phyloP scores from a whole-genome alignment of 2,888 invertebrate species.

The Notocelia uddmanniana region DNA sequence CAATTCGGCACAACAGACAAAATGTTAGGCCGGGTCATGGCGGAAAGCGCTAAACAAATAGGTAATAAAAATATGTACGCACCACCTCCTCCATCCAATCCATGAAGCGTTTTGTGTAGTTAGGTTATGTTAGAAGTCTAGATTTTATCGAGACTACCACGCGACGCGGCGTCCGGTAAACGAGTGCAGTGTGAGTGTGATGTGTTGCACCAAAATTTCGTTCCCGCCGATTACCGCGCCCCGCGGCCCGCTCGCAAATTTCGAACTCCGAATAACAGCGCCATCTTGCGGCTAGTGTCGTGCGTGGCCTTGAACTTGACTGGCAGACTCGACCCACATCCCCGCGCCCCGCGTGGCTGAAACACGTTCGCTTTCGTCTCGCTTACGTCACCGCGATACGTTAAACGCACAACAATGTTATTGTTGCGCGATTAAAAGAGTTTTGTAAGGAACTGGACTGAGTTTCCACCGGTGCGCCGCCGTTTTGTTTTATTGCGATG shows the following conservation, averaged over 20 bases:
- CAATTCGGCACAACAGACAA: conserved; percentile 61
- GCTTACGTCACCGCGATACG: conserved; percentile 63
- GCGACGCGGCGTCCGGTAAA: conserved; percentile 82
- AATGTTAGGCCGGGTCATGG: conserved; percentile 84
- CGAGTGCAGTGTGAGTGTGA: conserved; percentile 83
- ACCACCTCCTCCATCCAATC: conserved; percentile 85
- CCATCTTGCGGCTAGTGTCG: conserved; percentile 74
- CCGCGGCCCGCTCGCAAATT: conserved; percentile 77
- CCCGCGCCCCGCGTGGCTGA: conserved; percentile 65
- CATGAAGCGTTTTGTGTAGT: conserved; percentile 72
- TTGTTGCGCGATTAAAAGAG: conserved; percentile 29
- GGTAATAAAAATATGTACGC: conserved; percentile 62
- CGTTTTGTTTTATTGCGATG: not conserved
- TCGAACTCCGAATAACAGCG: conserved; percentile 77
- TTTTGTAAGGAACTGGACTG: not conserved
- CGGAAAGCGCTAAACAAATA: conserved; percentile 53
- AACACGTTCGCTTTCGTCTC: conserved; percentile 77
- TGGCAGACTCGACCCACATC: conserved; percentile 79
- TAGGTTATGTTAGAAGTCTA: conserved; percentile 71
- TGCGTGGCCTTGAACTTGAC: conserved; percentile 84
- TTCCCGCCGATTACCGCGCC: conserved; percentile 69
- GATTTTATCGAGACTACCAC: conserved; percentile 74
- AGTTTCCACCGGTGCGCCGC: not conserved
- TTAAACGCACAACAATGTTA: conserved; percentile 37
- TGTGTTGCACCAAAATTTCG: conserved; percentile 84